Conservation (phyloP, 2,888 invertebrate species). For the Dicyrtomina minuta region DNA sequence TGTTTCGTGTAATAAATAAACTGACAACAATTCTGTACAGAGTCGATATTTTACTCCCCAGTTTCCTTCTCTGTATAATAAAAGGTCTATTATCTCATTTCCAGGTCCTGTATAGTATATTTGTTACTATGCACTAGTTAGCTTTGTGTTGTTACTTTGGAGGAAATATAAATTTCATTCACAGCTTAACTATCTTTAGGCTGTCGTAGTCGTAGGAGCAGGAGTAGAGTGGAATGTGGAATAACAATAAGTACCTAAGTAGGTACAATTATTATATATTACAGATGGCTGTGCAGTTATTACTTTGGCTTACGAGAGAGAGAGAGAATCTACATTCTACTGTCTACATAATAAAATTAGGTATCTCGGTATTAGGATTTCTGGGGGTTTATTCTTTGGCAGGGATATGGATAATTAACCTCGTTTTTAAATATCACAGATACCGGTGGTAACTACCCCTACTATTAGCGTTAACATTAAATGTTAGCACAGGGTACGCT, state of each 20-base stretch:
- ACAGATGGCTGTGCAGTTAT: too few relatives aligned
- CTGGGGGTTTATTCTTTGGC: constrained; percentile 11
- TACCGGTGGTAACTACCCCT: constrained; percentile 3
- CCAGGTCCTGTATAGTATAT: not conserved
- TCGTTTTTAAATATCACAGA: constrained; percentile 22
- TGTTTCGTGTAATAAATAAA: constrained; percentile 34
- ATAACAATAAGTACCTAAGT: too few relatives aligned
- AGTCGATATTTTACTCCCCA: constrained; percentile 22
- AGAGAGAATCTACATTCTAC: too few relatives aligned
- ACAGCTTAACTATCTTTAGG: too few relatives aligned
- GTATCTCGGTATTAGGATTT: not conserved
- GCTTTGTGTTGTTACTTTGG: too few relatives aligned
- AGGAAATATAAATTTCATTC: too few relatives aligned
- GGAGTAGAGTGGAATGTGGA: too few relatives aligned
- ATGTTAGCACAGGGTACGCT: too few relatives aligned
- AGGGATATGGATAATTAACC: constrained; percentile 28
- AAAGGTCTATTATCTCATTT: not conserved
- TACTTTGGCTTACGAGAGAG: too few relatives aligned
- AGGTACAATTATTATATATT: constrained; percentile 23
- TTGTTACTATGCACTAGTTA: too few relatives aligned
- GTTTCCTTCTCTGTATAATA: constrained; percentile 6
- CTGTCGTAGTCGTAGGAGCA: too few relatives aligned
- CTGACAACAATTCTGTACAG: constrained; percentile 22
- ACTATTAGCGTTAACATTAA: too few relatives aligned
- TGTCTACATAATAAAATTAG: constrained; percentile 21